Conservation (phyloP, 2,113 vertebrate species). For the Psettodes erumei region DNA sequence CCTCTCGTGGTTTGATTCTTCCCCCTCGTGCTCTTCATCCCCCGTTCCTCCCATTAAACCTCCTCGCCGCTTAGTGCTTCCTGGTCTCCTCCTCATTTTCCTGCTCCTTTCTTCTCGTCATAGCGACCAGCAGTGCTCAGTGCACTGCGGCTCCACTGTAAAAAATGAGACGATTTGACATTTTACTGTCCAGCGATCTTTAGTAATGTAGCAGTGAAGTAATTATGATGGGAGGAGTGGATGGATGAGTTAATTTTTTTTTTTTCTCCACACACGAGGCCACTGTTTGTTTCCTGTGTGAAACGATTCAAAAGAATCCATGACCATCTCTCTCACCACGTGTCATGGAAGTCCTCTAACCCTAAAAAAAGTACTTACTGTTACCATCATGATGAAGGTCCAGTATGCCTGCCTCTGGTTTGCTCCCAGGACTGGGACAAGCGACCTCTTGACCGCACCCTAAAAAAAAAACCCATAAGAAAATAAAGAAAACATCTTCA, state of each 20-base stretch:
- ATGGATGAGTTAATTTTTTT: too few species aligned
- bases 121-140: neutral
- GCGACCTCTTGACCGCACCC: too few species aligned
- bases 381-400: neutral
- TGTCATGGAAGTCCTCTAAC: neutral
- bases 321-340: neutral
- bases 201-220: neutral
- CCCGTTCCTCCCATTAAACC: neutral
- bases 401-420: too few species aligned
- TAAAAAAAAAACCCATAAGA: too few species aligned
- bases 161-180: neutral
- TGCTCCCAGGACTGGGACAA: too few species aligned
- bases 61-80: neutral
- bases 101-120: neutral
- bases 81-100: neutral
- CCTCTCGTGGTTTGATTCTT: slow-evolving; percentile 12
- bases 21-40: neutral
- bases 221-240: neutral
- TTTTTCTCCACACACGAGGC: too few species aligned
- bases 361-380: neutral
- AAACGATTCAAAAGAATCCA: too few species aligned
- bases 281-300: neutral
- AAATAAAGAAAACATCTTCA: neutral
- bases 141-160: neutral
- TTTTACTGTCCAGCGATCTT: neutral